Percentiles rank a stretch among this genome's conserved stretches.
These are phyloP conservation scores for Cyclopterus lumpus DNA, from an alignment of 2,797 vertebrate genomes.

Conservation along the genomic window DNA sequence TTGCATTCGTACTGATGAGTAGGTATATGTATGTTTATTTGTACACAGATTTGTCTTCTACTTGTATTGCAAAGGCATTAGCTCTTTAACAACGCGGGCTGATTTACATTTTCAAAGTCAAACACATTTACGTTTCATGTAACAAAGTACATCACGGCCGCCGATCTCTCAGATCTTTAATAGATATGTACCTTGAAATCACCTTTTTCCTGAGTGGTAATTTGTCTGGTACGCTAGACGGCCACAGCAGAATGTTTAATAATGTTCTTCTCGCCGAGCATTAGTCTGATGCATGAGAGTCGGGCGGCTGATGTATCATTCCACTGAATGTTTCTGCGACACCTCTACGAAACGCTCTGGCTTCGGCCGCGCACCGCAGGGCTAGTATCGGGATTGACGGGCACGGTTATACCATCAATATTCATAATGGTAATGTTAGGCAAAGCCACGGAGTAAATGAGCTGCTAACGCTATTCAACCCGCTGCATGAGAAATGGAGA, in stretches of 20 bases:
- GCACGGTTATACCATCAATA: slow-evolving; percentile 41
- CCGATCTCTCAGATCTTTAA: slow-evolving; percentile 27
- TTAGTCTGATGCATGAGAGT: slow-evolving; percentile 56
- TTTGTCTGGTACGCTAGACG: slow-evolving; percentile 32
- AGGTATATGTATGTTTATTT: not conserved
- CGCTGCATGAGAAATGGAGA: slow-evolving; percentile 26
- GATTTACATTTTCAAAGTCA: slow-evolving; percentile 34
- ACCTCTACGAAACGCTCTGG: slow-evolving; percentile 38
- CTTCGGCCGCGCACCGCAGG: slow-evolving; percentile 9
- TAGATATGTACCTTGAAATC: slow-evolving; percentile 30
- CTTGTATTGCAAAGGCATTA: not conserved
- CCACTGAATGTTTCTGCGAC: slow-evolving; percentile 44
- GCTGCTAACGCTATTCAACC: slow-evolving; percentile 10
- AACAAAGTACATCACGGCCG: slow-evolving; percentile 16
- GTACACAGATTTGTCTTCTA: not conserved
- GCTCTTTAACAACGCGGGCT: not conserved
- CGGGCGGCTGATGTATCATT: slow-evolving; percentile 49
- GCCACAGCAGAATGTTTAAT: slow-evolving; percentile 33
- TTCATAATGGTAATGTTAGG: slow-evolving; percentile 45
- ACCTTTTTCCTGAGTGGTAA: slow-evolving; percentile 41
- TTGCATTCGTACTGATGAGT: not conserved
- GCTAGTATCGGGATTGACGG: slow-evolving; percentile 21
- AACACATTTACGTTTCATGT: slow-evolving; percentile 29
- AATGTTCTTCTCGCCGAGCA: slow-evolving; percentile 45
- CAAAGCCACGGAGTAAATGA: slow-evolving; percentile 45